These are phyloP conservation scores for Drosophila quasianomalipes DNA, from an alignment of 2,888 invertebrate species.

Conservation along the genomic window DNA sequence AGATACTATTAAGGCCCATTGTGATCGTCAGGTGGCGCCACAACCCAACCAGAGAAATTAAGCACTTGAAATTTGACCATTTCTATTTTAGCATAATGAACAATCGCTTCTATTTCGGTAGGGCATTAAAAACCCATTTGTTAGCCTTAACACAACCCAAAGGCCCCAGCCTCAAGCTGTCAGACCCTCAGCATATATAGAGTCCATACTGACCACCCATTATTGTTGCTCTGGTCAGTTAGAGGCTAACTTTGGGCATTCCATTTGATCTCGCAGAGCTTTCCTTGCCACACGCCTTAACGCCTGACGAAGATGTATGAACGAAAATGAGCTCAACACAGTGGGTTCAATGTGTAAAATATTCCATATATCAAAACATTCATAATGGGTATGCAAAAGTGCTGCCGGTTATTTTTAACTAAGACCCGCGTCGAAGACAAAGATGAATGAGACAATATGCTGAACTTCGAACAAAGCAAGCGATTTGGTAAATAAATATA, in stretches of 20 bases:
- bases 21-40: slow-evolving; percentile 17
- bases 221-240: slow-evolving; percentile 54
- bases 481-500: background rate
- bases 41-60: background rate
- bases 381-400: slow-evolving; percentile 7
- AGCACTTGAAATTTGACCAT: slow-evolving; percentile 49
- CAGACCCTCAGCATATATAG: slow-evolving; percentile 20
- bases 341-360: background rate
- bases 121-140: slow-evolving; percentile 62
- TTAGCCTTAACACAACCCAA: slow-evolving; percentile 40
- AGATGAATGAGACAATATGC: slow-evolving; percentile 21
- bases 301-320: slow-evolving; percentile 51
- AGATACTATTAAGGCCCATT: background rate
- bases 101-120: slow-evolving; percentile 52
- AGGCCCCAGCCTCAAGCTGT: slow-evolving; percentile 17
- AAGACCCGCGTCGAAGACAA: slow-evolving; percentile 5
- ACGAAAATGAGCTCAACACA: slow-evolving; percentile 1
- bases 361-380: background rate
- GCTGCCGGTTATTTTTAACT: background rate
- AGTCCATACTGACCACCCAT: slow-evolving; percentile 20
- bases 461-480: slow-evolving; percentile 6
- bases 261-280: slow-evolving; percentile 2
- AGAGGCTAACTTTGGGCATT: slow-evolving; percentile 2
- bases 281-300: slow-evolving; percentile 1
- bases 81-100: slow-evolving; percentile 52